Base-by-base conservation (phyloP, 2,888 invertebrate species). In the Galerucella pusilla region DNA sequence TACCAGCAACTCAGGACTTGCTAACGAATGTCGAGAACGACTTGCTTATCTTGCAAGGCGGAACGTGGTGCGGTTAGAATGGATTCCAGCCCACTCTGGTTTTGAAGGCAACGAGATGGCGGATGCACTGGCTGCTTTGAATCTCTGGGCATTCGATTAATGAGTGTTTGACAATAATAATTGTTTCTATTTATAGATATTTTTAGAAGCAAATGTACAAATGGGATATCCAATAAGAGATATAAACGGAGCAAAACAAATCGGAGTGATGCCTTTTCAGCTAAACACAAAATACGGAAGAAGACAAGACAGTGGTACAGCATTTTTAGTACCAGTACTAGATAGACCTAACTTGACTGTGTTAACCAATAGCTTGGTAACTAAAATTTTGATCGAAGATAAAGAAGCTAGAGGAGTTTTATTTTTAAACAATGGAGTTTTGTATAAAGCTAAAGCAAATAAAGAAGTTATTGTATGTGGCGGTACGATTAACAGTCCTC, bases 401-500 rank as follows among this genome's bases (percentile, higher is more conserved):
- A 93, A 91, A 82, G 85, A 85, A 12, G 92, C 92, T 0, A 86
- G 86, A 1, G 94, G 93, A 0, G 93, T 95, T 0, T 91, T 93
- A 83, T 94, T 93, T 81, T 81, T 89, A 2, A 92, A 92, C 84
- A 88, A 90, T 75, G 90, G 90, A 20, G 87, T 84, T 82, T 89
- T 88, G 79, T 91, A 87, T 75, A 81, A 85, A 12, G 89, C 89
- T 0, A 85, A 86, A 6, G 94, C 94, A 5, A 90, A 88, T 5
- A 94, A 92, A 78, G 96, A 94, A 87, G 90, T 96, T 1, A 90
- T 96, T 68, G 86, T 96, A n/a, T 91, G 93, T 14, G 94, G 94
- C 0, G 96, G 96, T 7, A 88, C 93, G 0, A 92, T 96, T 35
- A 94, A 94, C 77, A 94, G 95, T 0, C 94, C 96, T 0, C 96